These are phyloP conservation scores for Ctenopoma kingsleyae DNA, from an alignment of 2,797 vertebrate genomes.

Conservation along the genomic window DNA sequence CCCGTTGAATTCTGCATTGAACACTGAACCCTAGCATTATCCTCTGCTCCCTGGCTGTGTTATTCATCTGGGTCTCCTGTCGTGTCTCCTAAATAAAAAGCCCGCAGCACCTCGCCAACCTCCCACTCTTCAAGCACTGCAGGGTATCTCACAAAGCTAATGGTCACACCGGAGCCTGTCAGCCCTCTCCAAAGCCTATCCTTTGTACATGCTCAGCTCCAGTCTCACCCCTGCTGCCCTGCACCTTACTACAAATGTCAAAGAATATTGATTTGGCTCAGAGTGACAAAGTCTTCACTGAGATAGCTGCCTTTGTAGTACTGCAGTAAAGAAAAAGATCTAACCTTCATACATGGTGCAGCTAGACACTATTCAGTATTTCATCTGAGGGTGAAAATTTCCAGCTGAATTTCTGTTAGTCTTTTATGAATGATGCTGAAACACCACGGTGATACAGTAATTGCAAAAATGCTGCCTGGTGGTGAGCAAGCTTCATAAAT, in stretches of 20 bases:
- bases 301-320: conserved; percentile 75
- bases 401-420: conserved; percentile 16
- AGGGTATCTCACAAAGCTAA: conserved; percentile 80
- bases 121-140: conserved; percentile 67
- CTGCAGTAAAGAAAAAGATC: conserved; percentile 69
- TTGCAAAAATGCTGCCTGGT: conserved; percentile 30
- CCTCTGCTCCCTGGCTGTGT: conserved; percentile 52
- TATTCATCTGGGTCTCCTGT: conserved; percentile 74
- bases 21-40: conserved; percentile 68
- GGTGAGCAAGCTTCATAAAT: conserved; percentile 35
- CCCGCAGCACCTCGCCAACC: conserved; percentile 56
- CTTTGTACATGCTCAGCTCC: conserved; percentile 73
- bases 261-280: conserved; percentile 84
- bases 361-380: conserved; percentile 60
- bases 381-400: conserved; percentile 46
- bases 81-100: conserved; percentile 71
- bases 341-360: conserved; percentile 66
- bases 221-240: conserved; percentile 72
- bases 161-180: conserved; percentile 80
- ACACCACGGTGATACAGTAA: not conserved
- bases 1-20: conserved; percentile 55
- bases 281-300: conserved; percentile 78
- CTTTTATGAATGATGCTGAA: conserved; percentile 19
- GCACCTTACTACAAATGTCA: conserved; percentile 87
- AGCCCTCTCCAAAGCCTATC: conserved; percentile 71